Base-by-base conservation (phyloP, 2,797 vertebrate genomes). In the Anguilla obscura region DNA sequence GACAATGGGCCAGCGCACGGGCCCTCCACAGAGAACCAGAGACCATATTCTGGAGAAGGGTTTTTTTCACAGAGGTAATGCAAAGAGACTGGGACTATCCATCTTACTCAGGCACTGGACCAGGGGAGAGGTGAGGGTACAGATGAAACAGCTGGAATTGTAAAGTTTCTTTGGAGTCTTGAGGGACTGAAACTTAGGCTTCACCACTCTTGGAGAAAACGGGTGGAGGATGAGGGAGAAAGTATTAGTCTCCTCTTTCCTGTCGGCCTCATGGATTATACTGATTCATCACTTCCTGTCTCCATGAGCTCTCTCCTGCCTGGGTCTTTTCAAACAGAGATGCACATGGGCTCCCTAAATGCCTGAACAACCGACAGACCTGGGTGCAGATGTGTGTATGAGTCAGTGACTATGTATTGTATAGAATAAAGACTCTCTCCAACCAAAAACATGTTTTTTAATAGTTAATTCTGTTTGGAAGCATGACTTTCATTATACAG, bases 41-140 rank as follows among this genome's bases (percentile, higher is more conserved):
- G 36, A 5, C 0, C 3, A 16, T 56, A 10, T 48, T 48, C n/a
- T 48, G 40, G 33, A 83, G 56, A 5, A n/a, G 79, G 40, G 27
- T 50, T 50, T 82, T 58, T 82, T 84, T 52, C 60, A 58, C 24
- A 90, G 90, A 92, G 91, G 93, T 96, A 96, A 96, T 96, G 93
- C 91, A 93, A 95, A 91, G 94, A 91, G 95, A 96, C 94, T 91
- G 90, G 89, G 93, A 92, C 91, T 89, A 96, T 96, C 95, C 94
- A 96, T 96, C 96, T 96, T 96, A 93, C 92, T 96, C 93, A 95
- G 93, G 92, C 94, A 94, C 94, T 90, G 92, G 93, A 93, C 92
- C 91, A 89, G 80, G 87, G 92, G 91, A 60, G 93, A 93, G 90
- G 91, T 92, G 91, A 89, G 86, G 89, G 90, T 91, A 60, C 18